These are phyloP conservation scores for Sapayoa aenigma DNA, from an alignment of 2,113 vertebrate genomes.

Conservation along the genomic window DNA sequence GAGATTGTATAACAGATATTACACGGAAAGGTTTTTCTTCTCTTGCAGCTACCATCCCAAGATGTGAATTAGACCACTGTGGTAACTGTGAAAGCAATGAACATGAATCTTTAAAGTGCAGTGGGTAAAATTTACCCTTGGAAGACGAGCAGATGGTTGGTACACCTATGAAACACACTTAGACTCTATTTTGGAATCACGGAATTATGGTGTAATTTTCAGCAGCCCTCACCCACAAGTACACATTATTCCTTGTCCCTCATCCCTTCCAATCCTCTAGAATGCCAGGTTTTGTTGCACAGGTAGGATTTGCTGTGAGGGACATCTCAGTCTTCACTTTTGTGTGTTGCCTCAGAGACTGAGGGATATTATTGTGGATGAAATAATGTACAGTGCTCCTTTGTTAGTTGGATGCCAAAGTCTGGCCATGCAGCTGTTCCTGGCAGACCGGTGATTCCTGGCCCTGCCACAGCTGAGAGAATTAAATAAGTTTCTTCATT, in stretches of 20 bases:
- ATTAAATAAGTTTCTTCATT: background rate
- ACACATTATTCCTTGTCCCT: fast-evolving
- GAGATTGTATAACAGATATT: conserved; percentile 34
- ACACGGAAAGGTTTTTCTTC: conserved; percentile 43
- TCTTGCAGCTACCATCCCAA: conserved; percentile 14
- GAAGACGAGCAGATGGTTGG: conserved; percentile 23
- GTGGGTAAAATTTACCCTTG: background rate
- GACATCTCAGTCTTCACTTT: background rate
- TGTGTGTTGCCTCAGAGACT: background rate
- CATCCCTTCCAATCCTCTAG: background rate
- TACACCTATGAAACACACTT: background rate
- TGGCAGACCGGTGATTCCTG: background rate
- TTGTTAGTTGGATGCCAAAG: background rate
- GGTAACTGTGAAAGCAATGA: conserved; percentile 40
- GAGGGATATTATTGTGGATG: background rate
- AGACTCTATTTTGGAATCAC: background rate
- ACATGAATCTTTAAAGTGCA: conserved; percentile 28
- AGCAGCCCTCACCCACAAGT: background rate
- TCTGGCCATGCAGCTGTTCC: conserved; percentile 34
- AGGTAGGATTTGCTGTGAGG: background rate
- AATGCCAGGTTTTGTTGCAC: background rate
- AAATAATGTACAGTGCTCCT: background rate
- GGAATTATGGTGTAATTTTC: background rate
- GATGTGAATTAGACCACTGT: conserved; percentile 64
- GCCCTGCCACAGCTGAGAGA: background rate